These are phyloP conservation scores for Drosophila paracracens DNA, from an alignment of 2,888 invertebrate species.

Conservation along the genomic window DNA sequence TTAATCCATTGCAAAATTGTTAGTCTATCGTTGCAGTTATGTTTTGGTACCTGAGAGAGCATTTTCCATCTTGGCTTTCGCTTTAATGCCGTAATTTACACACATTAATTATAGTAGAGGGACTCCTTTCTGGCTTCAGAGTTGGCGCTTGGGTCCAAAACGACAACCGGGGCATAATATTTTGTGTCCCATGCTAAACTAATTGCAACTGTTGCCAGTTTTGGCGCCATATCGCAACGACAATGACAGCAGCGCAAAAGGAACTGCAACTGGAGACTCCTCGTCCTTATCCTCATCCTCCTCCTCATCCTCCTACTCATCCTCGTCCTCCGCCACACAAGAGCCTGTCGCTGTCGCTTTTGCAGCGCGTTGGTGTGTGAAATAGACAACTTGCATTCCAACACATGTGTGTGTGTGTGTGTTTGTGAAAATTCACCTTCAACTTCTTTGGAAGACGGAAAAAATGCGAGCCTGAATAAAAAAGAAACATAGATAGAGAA, in stretches of 20 bases:
- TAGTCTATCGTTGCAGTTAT: neutral
- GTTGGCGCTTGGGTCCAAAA: slow-evolving; percentile 4
- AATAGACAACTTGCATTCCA: slow-evolving; percentile 74
- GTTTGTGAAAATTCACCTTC: slow-evolving; percentile 32
- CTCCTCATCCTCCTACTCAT: neutral
- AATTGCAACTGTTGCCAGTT: slow-evolving; percentile 69
- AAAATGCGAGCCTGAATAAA: slow-evolving; percentile 26
- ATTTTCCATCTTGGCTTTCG: slow-evolving; percentile 7
- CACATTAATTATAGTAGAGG: slow-evolving; percentile 65
- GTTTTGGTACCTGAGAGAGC: neutral
- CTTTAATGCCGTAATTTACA: slow-evolving; percentile 54
- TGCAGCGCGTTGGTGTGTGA: slow-evolving; percentile 73
- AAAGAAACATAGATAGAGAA: slow-evolving; percentile 9
- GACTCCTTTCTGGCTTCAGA: neutral
- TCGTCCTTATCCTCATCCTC: neutral
- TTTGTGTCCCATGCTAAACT: slow-evolving; percentile 63
- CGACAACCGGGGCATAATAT: slow-evolving; percentile 44
- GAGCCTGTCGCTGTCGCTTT: slow-evolving; percentile 48
- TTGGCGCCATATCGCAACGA: slow-evolving; percentile 61
- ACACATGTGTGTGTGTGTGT: slow-evolving; percentile 27
- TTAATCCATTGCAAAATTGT: neutral
- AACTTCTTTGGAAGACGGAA: slow-evolving; percentile 49
- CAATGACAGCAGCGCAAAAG: slow-evolving; percentile 37
- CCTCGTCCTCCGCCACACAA: slow-evolving; percentile 3
- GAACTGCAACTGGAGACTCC: slow-evolving; percentile 10